Evolutionary conservation across 2,888 invertebrate genomes (phyloP), one percentile per base, ranked within the genome.

Genomic region (Clepsis dumicolana): DNA sequence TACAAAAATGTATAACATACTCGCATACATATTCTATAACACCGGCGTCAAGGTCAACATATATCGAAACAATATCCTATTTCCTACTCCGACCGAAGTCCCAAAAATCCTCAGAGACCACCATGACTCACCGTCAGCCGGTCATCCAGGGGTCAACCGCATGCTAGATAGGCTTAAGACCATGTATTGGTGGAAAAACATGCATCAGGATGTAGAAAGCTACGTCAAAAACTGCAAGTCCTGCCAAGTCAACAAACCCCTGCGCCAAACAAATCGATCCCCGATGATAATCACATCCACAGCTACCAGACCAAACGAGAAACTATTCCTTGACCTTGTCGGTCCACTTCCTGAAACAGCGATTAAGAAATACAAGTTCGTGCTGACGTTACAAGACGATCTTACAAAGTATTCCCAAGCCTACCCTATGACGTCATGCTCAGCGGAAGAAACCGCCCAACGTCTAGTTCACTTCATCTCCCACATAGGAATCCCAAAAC

Each of bases 301-400:
- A 10, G 71, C 70, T 0, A 65, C 71, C 7, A 0, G 2, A 7
- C 57, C 71, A 14, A 65, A 59, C 21, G 29, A 71, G 56, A 12
- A 65, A 32, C 0, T 71, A 25, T 14, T 24, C 5, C 10, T 73
- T 0, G 73, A 76, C 29, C 52, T 74, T 8, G 74, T 74, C 0
- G 76, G 73, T 0, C 76, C 74, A n/a, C 66, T 75, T 0, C 73
- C 73, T 1, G 74, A 76, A 70, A 21, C 73, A 0, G 53, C 64
- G 1, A 44, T 41, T 14, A 53, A 50, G 7, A 71, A 73, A 44
- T 25, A 66, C 27, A 73, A 71, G 32, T 74, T 64, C 24, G 71
- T 76, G 2, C 53, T 74, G 0, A 74, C 74, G 0, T n/a, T 74
- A 1, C 73, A 74, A 64, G 74, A 74, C 29, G 74, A 74, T 32